These are phyloP conservation scores for Ellobius talpinus DNA, from an alignment of 2,113 vertebrate genomes.

Conservation along the genomic window DNA sequence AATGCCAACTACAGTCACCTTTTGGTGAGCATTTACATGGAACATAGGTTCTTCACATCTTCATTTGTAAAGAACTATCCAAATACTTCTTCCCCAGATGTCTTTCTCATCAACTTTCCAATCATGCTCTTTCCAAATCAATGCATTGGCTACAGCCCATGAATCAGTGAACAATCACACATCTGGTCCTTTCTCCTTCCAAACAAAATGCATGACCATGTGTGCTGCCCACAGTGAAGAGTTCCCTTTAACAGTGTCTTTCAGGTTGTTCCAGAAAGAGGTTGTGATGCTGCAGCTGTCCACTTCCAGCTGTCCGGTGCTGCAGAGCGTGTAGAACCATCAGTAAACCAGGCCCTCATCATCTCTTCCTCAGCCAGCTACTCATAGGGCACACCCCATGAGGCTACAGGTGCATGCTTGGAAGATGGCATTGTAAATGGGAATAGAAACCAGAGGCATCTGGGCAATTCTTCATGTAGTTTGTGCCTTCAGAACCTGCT, in stretches of 20 bases:
- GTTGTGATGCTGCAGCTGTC: not conserved
- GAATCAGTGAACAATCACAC: not conserved
- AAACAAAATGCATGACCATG: not conserved
- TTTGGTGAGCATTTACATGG: not conserved
- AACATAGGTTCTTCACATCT: not conserved
- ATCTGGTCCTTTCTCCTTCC: not conserved
- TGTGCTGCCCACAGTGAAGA: not conserved
- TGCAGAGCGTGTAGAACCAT: not conserved
- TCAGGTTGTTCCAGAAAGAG: not conserved
- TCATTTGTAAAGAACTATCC: not conserved
- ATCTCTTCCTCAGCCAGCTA: not conserved
- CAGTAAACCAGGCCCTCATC: not conserved
- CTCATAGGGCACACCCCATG: not conserved
- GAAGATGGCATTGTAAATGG: not conserved
- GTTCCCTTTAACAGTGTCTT: not conserved
- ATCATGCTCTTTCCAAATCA: not conserved
- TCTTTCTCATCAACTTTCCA: not conserved
- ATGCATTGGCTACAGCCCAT: not conserved
- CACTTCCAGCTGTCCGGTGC: not conserved
- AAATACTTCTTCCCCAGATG: not conserved
- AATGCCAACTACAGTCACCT: not conserved
- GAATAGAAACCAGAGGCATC: not conserved
- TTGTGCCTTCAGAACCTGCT: not conserved
- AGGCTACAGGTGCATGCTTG: not conserved
- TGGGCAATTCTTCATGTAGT: not conserved